Evolutionary conservation across 1,140 invertebrate species (phyloP), one percentile per base, ranked within the genome.

Genomic region (Tetragonula clypearis): DNA sequence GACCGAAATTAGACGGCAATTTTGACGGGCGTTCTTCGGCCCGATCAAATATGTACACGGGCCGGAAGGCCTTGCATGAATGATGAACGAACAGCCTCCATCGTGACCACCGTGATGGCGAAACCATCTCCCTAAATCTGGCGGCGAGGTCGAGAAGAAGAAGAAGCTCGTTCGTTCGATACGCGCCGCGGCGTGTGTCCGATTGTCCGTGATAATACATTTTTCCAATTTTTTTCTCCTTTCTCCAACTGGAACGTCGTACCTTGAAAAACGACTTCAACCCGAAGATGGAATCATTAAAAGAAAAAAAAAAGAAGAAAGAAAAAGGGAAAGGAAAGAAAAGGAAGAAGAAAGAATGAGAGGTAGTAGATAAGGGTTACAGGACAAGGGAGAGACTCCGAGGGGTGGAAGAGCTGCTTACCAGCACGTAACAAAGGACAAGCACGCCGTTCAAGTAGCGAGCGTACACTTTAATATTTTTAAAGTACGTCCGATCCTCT

Each of bases 381-480:
- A 35, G 15, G 19, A 35, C 23, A 41, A 65, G 62, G 69, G 56
- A 19, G 21, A 17, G 6, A 65, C 56, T 85, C 8, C 23, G 35
- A 49, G 71, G n/a, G 55, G 12, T 65, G 75, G 65, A 60, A 78
- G 87, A 86, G 88, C 72, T 77, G 72, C 84, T 88, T 88, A 89
- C 21, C 17, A 17, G 81, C 69, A 84, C 65, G 72, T 87, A 87
- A 90, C 87, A 87, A 90, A 84, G 69, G 56, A 87, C 74, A 89
- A 62, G 79, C 65, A 56, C 56, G 21, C 66, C 81, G 87, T 74
- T 90, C 68, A 30, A 72, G 83, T 72, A 82, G 66, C 65, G 74
- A 78, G 71, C 79, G 68, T 71, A 71, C 75, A 73, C 79, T 79
- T 89, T 89, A 90, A 90, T 90, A 90, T 90, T 89, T 85, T 89